Evolutionary conservation across 2,888 invertebrate species (phyloP), one percentile per base, ranked within the genome.

Genomic region (Electrophaes corylata): DNA sequence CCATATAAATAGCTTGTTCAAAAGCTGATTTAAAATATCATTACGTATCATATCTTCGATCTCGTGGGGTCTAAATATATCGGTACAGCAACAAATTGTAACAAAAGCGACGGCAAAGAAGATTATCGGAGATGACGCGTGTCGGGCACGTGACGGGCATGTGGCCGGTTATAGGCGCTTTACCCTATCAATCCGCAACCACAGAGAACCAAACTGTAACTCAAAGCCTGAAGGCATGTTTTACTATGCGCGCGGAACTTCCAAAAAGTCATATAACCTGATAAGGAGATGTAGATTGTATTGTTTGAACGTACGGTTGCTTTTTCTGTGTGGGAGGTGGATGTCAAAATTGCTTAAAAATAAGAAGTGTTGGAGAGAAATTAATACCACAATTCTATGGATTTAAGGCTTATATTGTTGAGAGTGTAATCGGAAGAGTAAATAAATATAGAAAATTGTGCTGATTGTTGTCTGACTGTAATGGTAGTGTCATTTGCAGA

Each of bases 341-440:
- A 45, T 54, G 57, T 61, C 64, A 82, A 80, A 75, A 78, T 86
- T 80, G 77, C 68, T 83, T 80, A 81, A 84, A 86, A 86, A 71
- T 84, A 87, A 88, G 88, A 88, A 88, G 90, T 89, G 91, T 91
- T 79, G 80, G 88, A 90, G 88, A 79, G 88, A 90, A 91, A 91
- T 89, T 84, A 90, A 91, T 91, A 91, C 91, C 90, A 83, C 91
- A 91, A 90, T 89, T 89, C 84, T 78, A 78, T 79, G 88, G 90
- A 90, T 90, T 91, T 88, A 88, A 83, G 76, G 89, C 86, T 90
- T 89, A 90, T 73, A 86, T 84, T 86, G 84, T 86, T 81, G 88
- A 88, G 86, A 84, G 84, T 75, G 83, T 86, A 86, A 87, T 89
- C 81, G 81, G 80, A 80, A 83, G 75, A 79, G 81, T 78, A 90